phyloP scores from a whole-genome alignment of 2,797 vertebrate species.

The Thaleichthys pacificus region DNA sequence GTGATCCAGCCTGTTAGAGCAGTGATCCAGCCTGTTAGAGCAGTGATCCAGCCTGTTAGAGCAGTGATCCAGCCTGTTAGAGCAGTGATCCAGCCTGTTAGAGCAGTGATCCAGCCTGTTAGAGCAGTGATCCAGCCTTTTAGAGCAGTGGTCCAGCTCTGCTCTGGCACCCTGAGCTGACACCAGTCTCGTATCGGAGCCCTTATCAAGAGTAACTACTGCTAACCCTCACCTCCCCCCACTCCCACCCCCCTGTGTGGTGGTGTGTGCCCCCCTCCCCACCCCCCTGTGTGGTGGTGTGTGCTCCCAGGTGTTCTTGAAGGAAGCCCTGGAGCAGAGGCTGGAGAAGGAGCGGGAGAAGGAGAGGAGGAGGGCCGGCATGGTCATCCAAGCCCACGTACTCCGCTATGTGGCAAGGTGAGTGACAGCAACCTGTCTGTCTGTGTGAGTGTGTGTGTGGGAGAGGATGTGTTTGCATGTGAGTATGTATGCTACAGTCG shows the following conservation, averaged over 20 bases:
- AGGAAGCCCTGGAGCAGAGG: conserved; percentile 82
- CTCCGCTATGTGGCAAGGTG: conserved; percentile 95
- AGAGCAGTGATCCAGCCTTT: no score
- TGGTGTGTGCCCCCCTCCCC: conserved; percentile 32
- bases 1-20: no score
- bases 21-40: no score
- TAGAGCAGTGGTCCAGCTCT: neutral
- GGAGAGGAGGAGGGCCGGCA: conserved; percentile 78
- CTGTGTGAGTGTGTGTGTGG: neutral
- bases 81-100: neutral
- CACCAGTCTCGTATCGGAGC: neutral
- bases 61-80: no score
- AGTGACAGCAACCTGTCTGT: conserved; percentile 48
- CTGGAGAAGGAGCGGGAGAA: conserved; percentile 81
- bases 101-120: no score
- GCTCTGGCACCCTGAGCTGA: neutral
- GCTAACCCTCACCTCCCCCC: neutral
- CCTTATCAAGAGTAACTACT: neutral
- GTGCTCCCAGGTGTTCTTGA: conserved; percentile 79
- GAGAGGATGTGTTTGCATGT: neutral
- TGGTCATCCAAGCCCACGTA: conserved; percentile 91
- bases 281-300: conserved; percentile 37
- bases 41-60: no score
- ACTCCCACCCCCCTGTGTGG: conserved; percentile 19
- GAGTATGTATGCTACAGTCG: conserved; percentile 24